phyloP scores from a whole-genome alignment of 2,113 vertebrate genomes.

The Dasyprocta punctata region DNA sequence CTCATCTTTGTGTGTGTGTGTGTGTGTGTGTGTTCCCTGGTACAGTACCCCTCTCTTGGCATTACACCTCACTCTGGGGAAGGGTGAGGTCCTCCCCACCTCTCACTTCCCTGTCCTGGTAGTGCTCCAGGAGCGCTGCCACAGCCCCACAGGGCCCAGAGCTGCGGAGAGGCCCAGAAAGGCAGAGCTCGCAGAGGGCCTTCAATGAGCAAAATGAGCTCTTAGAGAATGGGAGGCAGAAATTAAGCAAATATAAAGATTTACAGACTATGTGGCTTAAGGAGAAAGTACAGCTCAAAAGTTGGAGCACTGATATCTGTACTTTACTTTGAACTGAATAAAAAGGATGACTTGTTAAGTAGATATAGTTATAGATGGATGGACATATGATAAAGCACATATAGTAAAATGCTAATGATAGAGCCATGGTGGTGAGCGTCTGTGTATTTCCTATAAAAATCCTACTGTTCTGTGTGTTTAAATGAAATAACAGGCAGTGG shows the following conservation, averaged over 20 bases:
- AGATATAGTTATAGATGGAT: neutral
- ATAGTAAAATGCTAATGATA: neutral
- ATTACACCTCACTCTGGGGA: no score
- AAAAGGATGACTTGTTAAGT: neutral
- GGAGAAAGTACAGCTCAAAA: neutral
- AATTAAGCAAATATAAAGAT: neutral
- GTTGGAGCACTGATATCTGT: neutral
- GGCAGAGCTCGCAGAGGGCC: neutral
- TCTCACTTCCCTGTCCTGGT: no score
- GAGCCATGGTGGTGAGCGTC: no score
- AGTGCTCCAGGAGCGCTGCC: neutral
- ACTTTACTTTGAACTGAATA: neutral
- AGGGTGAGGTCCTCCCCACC: fast-evolving
- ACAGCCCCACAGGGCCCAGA: neutral
- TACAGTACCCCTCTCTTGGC: neutral
- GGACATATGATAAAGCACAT: neutral
- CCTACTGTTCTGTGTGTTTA: neutral
- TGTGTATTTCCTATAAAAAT: neutral
- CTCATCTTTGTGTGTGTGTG: no score
- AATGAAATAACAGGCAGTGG: neutral
- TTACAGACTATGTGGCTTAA: neutral
- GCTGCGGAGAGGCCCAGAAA: neutral
- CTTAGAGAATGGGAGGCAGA: neutral
- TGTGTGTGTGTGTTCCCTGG: neutral
- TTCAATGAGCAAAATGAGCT: neutral